Evolutionary conservation across 1,140 invertebrate species (phyloP), one percentile per base, ranked within the genome.

Genomic region (Bombus haemorrhoidalis): DNA sequence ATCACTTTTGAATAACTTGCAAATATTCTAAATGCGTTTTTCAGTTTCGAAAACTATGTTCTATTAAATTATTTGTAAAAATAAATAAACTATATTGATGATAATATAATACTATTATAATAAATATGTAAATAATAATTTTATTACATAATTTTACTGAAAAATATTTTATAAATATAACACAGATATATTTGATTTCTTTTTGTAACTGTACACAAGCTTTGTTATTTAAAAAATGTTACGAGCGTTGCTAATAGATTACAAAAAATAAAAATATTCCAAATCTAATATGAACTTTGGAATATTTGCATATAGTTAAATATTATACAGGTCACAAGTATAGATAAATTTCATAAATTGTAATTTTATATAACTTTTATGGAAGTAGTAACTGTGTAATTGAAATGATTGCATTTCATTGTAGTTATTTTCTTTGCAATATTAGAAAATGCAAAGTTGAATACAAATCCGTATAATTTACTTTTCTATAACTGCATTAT

Each of bases 261-360:
- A 47, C 34, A 57, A 22, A 86, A 81, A 74, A 77, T 68, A 41
- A 86, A 81, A 81, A n/a, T 39, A 53, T 43, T 72, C 66, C 34
- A 64, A 72, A 75, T 57, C 64, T 81, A 41, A 59, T 72, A 81
- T 77, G 72, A 86, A 86, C 69, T 90, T 84, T 87, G 62, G 76
- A 90, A 90, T 86, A 85, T 85, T 83, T 68, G 83, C 68, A 68
- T 85, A 86, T 77, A 85, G 74, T 68, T 75, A 66, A 85, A 39
- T 84, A 32, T 68, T 32, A 57, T 43, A n/a, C 43, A 75, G 15
- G 41, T 81, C 25, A n/a, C 28, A 66, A 83, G 3, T 80, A 73
- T 32, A 59, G 37, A 72, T 47, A 84, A 62, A 15, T 43, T 71
- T 41, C 13, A 47, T 66, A 57, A 15, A 57, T 72, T 68, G 68